Evolutionary conservation across 1,140 invertebrate species (phyloP).

Genomic region (Drosophila arawakana): DNA sequence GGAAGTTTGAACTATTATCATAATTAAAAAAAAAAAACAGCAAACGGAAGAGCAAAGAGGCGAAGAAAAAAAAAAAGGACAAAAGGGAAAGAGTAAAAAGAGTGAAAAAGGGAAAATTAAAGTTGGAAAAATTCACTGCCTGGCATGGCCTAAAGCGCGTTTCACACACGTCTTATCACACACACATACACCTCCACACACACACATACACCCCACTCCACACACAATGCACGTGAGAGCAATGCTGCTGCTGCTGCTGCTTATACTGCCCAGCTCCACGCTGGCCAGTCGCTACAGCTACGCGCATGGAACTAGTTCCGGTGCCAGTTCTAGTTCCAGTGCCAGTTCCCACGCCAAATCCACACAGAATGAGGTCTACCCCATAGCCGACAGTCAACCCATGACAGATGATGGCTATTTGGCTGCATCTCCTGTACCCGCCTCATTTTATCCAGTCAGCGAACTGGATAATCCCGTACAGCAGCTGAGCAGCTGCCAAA

Average conservation of each 20-base stretch:
- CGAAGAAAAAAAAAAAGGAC: not conserved
- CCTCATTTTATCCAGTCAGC: slow-evolving; percentile 31
- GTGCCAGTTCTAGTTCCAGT: not conserved
- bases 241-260: slow-evolving; percentile 14
- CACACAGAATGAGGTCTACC: slow-evolving; percentile 68
- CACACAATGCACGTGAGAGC: slow-evolving; percentile 12
- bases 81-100: not conserved
- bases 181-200: not conserved
- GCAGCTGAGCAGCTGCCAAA: slow-evolving; percentile 87
- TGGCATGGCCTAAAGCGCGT: slow-evolving; percentile 32
- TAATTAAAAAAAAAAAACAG: slow-evolving; percentile 41
- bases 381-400: slow-evolving; percentile 76
- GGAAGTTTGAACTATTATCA: slow-evolving; percentile 43
- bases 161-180: slow-evolving; percentile 8
- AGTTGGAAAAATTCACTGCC: not conserved
- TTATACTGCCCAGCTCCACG: slow-evolving; percentile 7
- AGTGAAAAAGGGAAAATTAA: not conserved
- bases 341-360: slow-evolving; percentile 12
- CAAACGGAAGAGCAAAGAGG: no score
- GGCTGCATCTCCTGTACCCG: slow-evolving; percentile 38
- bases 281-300: slow-evolving; percentile 27
- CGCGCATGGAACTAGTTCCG: not conserved
- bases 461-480: slow-evolving; percentile 54
- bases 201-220: slow-evolving; percentile 1
- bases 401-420: slow-evolving; percentile 78